These are phyloP conservation scores for Plestiodon gilberti DNA, from an alignment of 2,113 vertebrate species.

Conservation along the genomic window DNA sequence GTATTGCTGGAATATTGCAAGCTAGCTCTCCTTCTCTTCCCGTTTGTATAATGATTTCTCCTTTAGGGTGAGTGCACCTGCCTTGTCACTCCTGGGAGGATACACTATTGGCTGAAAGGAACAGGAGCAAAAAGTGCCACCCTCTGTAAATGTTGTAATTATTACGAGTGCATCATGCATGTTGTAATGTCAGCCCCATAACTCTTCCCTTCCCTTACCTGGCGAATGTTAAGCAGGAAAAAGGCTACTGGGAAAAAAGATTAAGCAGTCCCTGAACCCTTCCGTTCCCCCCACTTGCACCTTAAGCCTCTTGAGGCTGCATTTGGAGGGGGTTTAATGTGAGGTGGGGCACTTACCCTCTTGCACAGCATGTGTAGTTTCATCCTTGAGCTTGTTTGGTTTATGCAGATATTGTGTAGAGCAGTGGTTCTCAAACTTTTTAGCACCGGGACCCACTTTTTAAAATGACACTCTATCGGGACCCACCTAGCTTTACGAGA, in stretches of 20 bases:
- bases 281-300: background rate
- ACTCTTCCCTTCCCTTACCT: no score
- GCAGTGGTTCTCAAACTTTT: no score
- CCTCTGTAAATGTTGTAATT: background rate
- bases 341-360: no score
- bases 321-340: no score
- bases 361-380: background rate
- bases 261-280: no score
- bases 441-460: no score
- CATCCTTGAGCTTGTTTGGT: background rate
- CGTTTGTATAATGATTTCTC: no score
- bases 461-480: no score
- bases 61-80: background rate
- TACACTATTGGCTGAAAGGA: background rate
- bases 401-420: background rate
- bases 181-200: no score
- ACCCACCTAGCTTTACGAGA: no score
- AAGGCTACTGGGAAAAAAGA: background rate
- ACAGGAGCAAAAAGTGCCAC: background rate
- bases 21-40: background rate
- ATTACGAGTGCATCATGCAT: no score
- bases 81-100: background rate
- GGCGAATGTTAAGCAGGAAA: background rate
- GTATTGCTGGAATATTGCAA: background rate
- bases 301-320: background rate